Evolutionary conservation across 2,113 vertebrate genomes (phyloP).

Genomic region (Recurvirostra avosetta): DNA sequence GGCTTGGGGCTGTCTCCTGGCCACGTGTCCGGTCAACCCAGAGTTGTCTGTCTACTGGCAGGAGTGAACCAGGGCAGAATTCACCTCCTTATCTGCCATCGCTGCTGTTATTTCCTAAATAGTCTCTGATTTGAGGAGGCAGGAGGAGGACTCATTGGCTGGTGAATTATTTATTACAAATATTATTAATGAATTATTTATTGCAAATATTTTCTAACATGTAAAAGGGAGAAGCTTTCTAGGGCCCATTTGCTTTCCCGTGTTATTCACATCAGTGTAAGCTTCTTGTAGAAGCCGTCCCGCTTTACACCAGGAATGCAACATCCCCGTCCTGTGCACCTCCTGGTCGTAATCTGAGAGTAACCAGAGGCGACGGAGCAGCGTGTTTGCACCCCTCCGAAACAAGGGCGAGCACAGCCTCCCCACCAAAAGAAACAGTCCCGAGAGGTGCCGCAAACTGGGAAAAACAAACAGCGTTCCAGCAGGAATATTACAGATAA

Average conservation of each 20-base stretch:
- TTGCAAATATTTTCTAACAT: background rate
- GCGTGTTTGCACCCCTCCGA: background rate
- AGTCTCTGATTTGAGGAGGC: background rate
- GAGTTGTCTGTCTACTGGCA: background rate
- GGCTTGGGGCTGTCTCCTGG: background rate
- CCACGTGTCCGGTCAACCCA: background rate
- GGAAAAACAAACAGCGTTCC: slow-evolving; percentile 55
- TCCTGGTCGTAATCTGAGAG: background rate
- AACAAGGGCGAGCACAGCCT: background rate
- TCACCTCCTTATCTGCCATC: background rate
- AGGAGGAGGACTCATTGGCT: background rate
- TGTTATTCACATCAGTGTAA: background rate
- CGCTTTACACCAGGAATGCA: background rate
- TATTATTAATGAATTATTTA: slow-evolving; percentile 52
- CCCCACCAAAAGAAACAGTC: background rate
- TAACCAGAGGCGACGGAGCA: background rate
- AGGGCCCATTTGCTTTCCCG: background rate
- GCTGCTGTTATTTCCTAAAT: background rate
- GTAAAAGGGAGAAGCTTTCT: background rate
- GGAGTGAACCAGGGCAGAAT: background rate
- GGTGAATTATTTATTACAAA: slow-evolving; percentile 49
- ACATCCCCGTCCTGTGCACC: background rate
- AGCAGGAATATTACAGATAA: slow-evolving; percentile 67
- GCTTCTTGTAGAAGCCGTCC: background rate
- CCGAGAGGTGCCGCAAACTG: slow-evolving; percentile 28